Evolutionary conservation across 2,888 invertebrate species (phyloP).

Genomic region (Resseliella maxima): DNA sequence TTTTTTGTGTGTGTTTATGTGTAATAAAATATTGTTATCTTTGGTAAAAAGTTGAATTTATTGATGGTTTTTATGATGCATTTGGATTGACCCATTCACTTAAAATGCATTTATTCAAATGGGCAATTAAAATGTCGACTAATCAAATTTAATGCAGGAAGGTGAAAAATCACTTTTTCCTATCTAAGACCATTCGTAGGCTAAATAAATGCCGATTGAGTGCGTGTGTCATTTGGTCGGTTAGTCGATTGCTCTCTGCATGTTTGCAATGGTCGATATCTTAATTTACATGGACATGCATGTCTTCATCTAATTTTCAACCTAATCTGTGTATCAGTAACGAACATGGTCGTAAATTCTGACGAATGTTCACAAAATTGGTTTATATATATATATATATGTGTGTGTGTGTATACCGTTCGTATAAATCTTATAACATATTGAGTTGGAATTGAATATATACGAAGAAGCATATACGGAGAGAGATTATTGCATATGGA

Average conservation of each 20-base stretch:
- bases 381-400: neutral
- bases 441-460: neutral
- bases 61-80: neutral
- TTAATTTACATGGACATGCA: slow-evolving; percentile 9
- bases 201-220: neutral
- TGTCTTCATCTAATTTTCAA: slow-evolving; percentile 9
- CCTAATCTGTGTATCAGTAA: neutral
- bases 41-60: neutral
- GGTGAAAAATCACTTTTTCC: neutral
- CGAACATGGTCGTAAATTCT: slow-evolving; percentile 1
- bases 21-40: too few species aligned
- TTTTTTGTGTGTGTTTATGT: neutral
- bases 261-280: neutral
- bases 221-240: neutral
- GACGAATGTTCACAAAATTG: neutral
- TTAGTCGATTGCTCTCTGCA: too few species aligned
- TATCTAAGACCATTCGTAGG: neutral
- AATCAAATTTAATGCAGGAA: neutral
- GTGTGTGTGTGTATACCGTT: neutral
- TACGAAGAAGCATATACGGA: neutral
- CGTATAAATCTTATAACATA: neutral
- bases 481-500: neutral
- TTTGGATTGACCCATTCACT: neutral
- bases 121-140: neutral
- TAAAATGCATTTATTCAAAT: neutral